Percentiles rank a stretch among this genome's conserved stretches.
Conservation (phyloP, 2,113 vertebrate species). For the Canis aureus region DNA sequence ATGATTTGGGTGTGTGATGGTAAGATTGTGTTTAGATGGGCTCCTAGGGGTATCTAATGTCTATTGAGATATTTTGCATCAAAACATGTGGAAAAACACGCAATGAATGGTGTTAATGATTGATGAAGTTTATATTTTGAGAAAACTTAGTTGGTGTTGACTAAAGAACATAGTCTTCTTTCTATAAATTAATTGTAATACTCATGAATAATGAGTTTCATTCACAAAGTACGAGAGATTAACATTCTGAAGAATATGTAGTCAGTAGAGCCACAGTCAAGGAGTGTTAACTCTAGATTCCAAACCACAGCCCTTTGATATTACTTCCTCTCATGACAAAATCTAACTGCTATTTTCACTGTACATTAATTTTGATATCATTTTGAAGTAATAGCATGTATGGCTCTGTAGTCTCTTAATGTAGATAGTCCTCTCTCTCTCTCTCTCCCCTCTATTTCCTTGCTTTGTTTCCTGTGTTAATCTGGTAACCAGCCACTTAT, state of each 20-base stretch:
- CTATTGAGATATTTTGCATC: neutral
- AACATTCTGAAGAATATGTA: neutral
- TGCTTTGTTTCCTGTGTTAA: slow-evolving; percentile 74
- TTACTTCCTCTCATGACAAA: slow-evolving; percentile 20
- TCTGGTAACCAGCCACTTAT: slow-evolving; percentile 83
- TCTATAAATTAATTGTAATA: neutral
- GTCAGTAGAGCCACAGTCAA: neutral
- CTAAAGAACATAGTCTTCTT: neutral
- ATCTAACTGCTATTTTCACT: slow-evolving; percentile 76
- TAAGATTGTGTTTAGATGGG: neutral
- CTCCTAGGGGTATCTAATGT: neutral
- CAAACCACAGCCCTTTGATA: slow-evolving; percentile 27
- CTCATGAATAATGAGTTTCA: neutral
- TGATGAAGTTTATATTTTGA: neutral
- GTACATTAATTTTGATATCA: slow-evolving; percentile 73
- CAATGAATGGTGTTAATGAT: neutral
- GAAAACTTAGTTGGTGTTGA: neutral
- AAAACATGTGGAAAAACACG: neutral
- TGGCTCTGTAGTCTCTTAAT: slow-evolving; percentile 20
- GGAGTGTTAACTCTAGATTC: slow-evolving; percentile 46
- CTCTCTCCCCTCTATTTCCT: slow-evolving; percentile 33
- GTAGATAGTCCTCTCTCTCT: slow-evolving; percentile 74
- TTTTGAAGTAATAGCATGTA: slow-evolving; percentile 64
- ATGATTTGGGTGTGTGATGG: neutral
- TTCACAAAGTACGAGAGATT: neutral